Evolutionary conservation across 2,888 invertebrate genomes (phyloP).

Genomic region (Notocelia uddmanniana): DNA sequence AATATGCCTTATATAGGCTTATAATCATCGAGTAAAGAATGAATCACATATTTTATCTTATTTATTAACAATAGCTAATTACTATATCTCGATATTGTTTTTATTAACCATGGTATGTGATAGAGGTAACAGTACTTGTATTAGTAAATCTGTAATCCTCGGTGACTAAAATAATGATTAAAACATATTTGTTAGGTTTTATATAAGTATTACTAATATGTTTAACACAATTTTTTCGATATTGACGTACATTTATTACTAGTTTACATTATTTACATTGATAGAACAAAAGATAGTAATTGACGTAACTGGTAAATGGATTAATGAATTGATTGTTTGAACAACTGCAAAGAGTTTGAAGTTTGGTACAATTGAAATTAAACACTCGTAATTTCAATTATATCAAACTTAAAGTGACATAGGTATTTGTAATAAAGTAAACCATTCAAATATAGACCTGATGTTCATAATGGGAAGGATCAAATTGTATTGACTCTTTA

Average conservation of each 20-base stretch:
- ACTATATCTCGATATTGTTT: conserved; percentile 25
- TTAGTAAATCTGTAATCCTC: neutral
- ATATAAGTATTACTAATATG: conserved; percentile 23
- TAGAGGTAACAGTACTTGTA: conserved; percentile 7
- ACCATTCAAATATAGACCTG: neutral
- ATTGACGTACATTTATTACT: conserved; percentile 33
- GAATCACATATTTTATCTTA: conserved; percentile 44
- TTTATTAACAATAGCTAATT: conserved; percentile 30
- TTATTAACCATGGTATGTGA: conserved; percentile 23
- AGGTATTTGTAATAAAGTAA: neutral
- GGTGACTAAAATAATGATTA: neutral
- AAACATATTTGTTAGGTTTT: neutral
- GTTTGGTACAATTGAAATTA: neutral
- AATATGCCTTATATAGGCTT: conserved; percentile 23
- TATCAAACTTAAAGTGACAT: too few species aligned
- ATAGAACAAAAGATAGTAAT: conserved; percentile 23
- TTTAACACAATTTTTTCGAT: conserved; percentile 34
- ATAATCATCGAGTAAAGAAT: conserved; percentile 4
- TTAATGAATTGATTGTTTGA: conserved; percentile 23
- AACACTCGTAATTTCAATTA: too few species aligned
- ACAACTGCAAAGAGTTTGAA: conserved; percentile 21
- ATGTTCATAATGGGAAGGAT: neutral
- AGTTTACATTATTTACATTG: neutral
- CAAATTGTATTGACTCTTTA: neutral
- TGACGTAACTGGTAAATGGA: conserved; percentile 19